phyloP scores from a whole-genome alignment of 2,888 invertebrate genomes.

The Archips xylosteana region DNA sequence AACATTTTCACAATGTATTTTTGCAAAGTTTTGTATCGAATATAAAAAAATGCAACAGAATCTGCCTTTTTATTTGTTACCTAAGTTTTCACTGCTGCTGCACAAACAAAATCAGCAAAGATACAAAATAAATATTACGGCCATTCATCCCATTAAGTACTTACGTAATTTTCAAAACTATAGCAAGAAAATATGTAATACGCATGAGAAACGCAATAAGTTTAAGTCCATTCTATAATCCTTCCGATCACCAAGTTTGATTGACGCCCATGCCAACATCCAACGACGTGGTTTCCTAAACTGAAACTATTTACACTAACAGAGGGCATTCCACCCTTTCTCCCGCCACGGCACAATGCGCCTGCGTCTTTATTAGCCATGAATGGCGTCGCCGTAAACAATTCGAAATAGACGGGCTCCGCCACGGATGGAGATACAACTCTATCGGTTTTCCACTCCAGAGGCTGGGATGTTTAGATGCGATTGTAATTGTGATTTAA shows the following conservation, averaged over 20 bases:
- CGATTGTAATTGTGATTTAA: conserved; percentile 37
- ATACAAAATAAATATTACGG: too few relatives aligned
- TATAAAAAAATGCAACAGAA: too few relatives aligned
- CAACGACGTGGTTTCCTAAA: conserved; percentile 3
- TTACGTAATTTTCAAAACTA: too few relatives aligned
- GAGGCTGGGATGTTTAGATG: conserved; percentile 16
- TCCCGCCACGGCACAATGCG: conserved; percentile 62
- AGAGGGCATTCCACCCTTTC: conserved; percentile 67
- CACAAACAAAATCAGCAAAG: too few relatives aligned
- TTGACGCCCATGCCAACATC: not conserved
- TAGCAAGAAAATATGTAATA: too few relatives aligned
- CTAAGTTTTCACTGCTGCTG: too few relatives aligned
- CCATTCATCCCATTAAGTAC: too few relatives aligned
- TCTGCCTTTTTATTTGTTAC: too few relatives aligned
- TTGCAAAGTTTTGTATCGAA: too few relatives aligned
- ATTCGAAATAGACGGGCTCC: conserved; percentile 69
- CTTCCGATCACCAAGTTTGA: not conserved
- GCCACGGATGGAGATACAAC: conserved; percentile 39
- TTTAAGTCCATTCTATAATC: too few relatives aligned
- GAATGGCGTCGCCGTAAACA: conserved; percentile 71
- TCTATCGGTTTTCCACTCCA: conserved; percentile 40
- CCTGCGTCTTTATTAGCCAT: conserved; percentile 68
- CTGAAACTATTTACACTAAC: conserved; percentile 46
- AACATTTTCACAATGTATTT: too few relatives aligned
- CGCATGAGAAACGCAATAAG: too few relatives aligned